These are phyloP conservation scores for Zaprionus obscuricornis DNA, from an alignment of 2,888 invertebrate species.

Conservation along the genomic window DNA sequence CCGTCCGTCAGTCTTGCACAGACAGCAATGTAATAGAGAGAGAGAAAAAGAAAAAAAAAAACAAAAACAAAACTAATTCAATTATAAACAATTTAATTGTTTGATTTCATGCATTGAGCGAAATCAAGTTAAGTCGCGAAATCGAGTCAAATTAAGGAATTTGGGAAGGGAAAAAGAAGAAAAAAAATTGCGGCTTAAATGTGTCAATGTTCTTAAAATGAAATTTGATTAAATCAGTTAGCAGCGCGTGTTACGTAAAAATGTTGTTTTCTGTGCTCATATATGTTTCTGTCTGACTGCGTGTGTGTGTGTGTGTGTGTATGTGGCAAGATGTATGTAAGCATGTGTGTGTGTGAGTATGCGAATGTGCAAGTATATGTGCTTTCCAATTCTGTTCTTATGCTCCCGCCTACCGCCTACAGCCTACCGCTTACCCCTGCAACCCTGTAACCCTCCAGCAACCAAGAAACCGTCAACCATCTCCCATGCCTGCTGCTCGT, in stretches of 20 bases:
- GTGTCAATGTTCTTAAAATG: slow-evolving; percentile 45
- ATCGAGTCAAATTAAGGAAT: slow-evolving; percentile 14
- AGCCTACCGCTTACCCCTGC: neutral
- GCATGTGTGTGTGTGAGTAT: slow-evolving; percentile 6
- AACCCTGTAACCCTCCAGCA: no score
- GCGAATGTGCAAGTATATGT: no score
- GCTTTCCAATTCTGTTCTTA: no score
- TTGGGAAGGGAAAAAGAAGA: neutral
- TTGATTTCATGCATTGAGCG: slow-evolving; percentile 33
- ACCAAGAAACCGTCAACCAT: no score
- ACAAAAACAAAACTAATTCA: slow-evolving; percentile 49
- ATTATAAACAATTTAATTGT: slow-evolving; percentile 60
- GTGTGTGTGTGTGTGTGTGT: neutral
- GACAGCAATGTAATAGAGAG: slow-evolving; percentile 20
- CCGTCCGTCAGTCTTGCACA: slow-evolving; percentile 6
- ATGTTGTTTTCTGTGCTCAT: slow-evolving; percentile 29
- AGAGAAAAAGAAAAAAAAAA: neutral
- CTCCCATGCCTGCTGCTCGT: neutral
- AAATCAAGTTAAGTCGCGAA: no score
- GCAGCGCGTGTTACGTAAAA: slow-evolving; percentile 65
- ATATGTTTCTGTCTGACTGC: no score
- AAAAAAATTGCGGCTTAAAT: slow-evolving; percentile 18
- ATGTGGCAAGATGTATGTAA: neutral
- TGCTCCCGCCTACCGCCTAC: slow-evolving; percentile 2
- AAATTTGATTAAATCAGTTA: slow-evolving; percentile 60